Conservation (phyloP, 2,888 invertebrate genomes). For the Temnothorax unifasciatus region DNA sequence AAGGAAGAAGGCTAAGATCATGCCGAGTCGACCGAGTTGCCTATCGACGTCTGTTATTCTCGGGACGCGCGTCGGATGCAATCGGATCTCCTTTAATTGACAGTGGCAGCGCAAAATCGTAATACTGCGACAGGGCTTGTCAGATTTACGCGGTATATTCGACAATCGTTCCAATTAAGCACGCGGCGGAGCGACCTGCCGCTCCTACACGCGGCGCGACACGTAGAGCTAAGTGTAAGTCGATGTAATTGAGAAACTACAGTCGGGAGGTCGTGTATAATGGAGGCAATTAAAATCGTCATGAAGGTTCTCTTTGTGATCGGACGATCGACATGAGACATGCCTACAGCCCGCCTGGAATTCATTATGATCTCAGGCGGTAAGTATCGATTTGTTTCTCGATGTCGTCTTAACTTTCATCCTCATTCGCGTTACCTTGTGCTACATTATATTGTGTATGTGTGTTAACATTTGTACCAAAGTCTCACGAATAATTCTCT, state of each 20-base stretch:
- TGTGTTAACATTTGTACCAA: neutral
- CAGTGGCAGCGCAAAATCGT: slow-evolving; percentile 56
- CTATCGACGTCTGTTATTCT: slow-evolving; percentile 13
- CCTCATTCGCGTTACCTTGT: neutral
- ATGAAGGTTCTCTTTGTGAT: slow-evolving; percentile 34
- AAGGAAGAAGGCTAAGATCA: neutral
- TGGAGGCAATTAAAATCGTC: slow-evolving; percentile 51
- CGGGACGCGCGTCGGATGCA: slow-evolving; percentile 33
- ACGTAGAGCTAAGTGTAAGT: slow-evolving; percentile 34
- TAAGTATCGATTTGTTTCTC: slow-evolving; percentile 54
- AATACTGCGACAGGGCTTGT: slow-evolving; percentile 55
- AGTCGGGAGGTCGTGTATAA: slow-evolving; percentile 44
- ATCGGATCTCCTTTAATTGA: slow-evolving; percentile 59
- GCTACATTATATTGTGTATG: neutral
- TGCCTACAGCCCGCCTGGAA: neutral
- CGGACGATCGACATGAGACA: slow-evolving; percentile 12
- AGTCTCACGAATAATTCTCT: neutral
- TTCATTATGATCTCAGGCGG: slow-evolving; percentile 23
- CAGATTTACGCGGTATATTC: slow-evolving; percentile 58
- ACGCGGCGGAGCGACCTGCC: slow-evolving; percentile 23
- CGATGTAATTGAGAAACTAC: slow-evolving; percentile 48
- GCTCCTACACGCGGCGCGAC: slow-evolving; percentile 26
- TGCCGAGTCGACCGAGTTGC: slow-evolving; percentile 16
- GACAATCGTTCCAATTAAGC: slow-evolving; percentile 68
- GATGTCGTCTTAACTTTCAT: neutral